Base-by-base conservation (phyloP, 2,797 vertebrate genomes). In the Pempheris klunzingeri region DNA sequence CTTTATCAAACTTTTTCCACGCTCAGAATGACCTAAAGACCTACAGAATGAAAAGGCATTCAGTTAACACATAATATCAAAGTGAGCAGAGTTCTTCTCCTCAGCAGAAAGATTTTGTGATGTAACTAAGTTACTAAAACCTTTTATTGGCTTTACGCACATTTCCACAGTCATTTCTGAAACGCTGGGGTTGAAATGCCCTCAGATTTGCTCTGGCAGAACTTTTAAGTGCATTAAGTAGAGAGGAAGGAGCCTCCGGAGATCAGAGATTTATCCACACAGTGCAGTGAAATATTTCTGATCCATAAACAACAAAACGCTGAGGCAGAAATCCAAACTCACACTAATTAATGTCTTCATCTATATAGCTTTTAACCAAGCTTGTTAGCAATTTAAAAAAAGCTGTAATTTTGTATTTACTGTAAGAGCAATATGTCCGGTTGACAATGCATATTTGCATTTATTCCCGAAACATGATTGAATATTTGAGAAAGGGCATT, bases 201-300 rank as follows among this genome's bases (percentile, higher is more conserved):
- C 36, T 44, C 4, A 44, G 5, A 47, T 36, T 22, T 44, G 20
- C 57, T 49, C n/a, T 5, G 13, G 38, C 30, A 14, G 18, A 62
- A 71, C 39, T 55, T n/a, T 67, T 62, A 70, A 86, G 61, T 79
- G 81, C 65, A 77, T 72, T 28, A 50, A 57, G 17, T 57, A 24
- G 24, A 80, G 18, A 47, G 20, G 24, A 57, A 43, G 36, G 41
- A 15, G 53, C 44, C 61, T 52, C 55, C 28, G 18, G 61, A 22
- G 6, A 71, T 68, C 43, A 52, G 8, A 34, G 17, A 63, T 62
- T 46, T 1, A 68, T 47, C 32, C 58, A 63, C 34, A 58, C 38
- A 61, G 34, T 47, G 30, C 22, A 68, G 55, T 36, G 17, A 24
- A n/a, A 13, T 67, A 28, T 52, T 71, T 58, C 28, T 13, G 10